These are phyloP conservation scores for Podarcis cretensis DNA, from an alignment of 2,113 vertebrate species.

Conservation along the genomic window DNA sequence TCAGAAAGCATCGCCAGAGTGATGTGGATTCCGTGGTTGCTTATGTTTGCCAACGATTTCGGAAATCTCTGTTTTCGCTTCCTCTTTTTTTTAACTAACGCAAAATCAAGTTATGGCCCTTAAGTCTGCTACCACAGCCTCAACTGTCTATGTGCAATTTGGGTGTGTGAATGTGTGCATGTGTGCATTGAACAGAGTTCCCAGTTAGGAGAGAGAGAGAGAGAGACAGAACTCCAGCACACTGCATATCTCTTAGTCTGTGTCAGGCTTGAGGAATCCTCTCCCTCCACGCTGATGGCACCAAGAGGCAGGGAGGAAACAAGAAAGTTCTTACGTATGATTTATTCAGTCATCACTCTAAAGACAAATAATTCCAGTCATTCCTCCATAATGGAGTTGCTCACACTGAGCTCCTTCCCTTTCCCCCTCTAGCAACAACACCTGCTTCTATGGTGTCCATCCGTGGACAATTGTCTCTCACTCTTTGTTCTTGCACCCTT, in stretches of 20 bases:
- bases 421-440: too few relatives aligned
- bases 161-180: neutral
- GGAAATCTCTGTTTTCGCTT: neutral
- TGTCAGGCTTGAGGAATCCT: neutral
- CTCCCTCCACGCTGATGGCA: rapidly evolving
- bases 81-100: neutral
- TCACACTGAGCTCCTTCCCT: too few relatives aligned
- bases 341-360: too few relatives aligned
- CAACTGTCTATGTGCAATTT: neutral
- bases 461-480: too few relatives aligned
- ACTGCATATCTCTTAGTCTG: neutral
- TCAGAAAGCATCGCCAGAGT: neutral
- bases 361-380: too few relatives aligned
- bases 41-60: neutral
- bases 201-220: too few relatives aligned
- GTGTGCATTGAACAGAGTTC: neutral
- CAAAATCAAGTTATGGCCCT: neutral
- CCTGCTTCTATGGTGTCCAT: too few relatives aligned
- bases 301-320: too few relatives aligned
- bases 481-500: too few relatives aligned
- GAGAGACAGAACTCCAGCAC: neutral
- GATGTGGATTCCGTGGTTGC: neutral
- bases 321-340: too few relatives aligned
- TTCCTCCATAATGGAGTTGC: too few relatives aligned
- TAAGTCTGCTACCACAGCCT: neutral